Evolutionary conservation across 2,113 vertebrate genomes (phyloP).

Genomic region (Carettochelys insculpta): DNA sequence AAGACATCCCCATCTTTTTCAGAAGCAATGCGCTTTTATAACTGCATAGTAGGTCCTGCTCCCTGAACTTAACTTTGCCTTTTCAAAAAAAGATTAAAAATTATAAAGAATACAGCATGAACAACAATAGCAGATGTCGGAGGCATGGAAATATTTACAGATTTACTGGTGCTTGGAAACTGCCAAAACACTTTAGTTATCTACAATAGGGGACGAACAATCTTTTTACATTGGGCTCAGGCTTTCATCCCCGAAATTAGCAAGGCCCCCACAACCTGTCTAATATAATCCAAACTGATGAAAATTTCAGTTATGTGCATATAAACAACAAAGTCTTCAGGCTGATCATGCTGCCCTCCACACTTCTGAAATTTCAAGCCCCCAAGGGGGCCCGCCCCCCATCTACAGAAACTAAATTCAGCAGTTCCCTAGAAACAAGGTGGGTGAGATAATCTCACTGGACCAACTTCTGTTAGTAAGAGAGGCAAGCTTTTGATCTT

Average conservation of each 20-base stretch:
- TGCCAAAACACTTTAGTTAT: not conserved
- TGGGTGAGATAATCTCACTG: not conserved
- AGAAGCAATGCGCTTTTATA: not conserved
- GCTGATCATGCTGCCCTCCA: no score
- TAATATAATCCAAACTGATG: no score
- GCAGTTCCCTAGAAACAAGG: not conserved
- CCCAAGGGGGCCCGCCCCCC: no score
- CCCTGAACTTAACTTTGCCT: not conserved
- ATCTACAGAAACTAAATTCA: not conserved
- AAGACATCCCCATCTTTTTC: fast-evolving
- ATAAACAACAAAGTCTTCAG: no score
- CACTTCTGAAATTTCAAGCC: no score
- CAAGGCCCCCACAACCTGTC: no score
- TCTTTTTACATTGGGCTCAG: no score
- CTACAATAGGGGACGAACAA: no score
- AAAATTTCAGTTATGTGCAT: no score
- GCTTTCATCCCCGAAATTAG: no score
- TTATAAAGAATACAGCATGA: not conserved
- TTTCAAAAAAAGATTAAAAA: not conserved
- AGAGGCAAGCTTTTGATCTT: not conserved
- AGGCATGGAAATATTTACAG: not conserved
- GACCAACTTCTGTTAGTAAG: not conserved
- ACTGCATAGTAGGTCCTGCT: not conserved
- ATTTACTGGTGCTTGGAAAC: not conserved
- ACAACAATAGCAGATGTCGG: not conserved